phyloP scores from a whole-genome alignment of 2,888 invertebrate genomes.

The Phyto melanocephala region DNA sequence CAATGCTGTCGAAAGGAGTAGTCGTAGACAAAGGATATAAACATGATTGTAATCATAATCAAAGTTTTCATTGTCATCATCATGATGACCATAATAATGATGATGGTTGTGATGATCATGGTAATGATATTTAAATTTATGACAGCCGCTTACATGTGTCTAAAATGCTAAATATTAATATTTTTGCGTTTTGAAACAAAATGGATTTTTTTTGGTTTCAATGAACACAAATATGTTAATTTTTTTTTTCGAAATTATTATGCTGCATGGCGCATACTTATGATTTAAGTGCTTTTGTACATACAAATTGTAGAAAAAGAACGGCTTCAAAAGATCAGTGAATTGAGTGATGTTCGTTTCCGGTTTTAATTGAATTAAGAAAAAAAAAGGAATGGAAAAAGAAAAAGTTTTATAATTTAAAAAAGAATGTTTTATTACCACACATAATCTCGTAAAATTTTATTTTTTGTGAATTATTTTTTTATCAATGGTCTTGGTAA shows the following conservation, averaged over 20 bases:
- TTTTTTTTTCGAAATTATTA: constrained; percentile 38
- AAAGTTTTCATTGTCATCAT: neutral
- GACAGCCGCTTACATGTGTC: constrained; percentile 54
- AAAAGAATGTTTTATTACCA: constrained; percentile 17
- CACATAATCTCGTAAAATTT: neutral
- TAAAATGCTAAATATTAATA: constrained; percentile 50
- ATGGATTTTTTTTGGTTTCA: neutral
- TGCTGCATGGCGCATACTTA: constrained; percentile 34
- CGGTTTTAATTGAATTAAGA: constrained; percentile 52
- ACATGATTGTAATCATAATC: constrained; percentile 37
- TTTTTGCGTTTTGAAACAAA: constrained; percentile 15
- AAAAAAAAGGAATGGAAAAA: neutral
- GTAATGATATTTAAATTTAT: constrained; percentile 55
- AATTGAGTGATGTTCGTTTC: constrained; percentile 61
- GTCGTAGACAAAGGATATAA: constrained; percentile 36
- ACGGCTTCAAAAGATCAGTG: constrained; percentile 32
- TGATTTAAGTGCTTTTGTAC: neutral
- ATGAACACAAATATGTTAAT: too few species aligned
- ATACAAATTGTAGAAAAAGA: neutral
- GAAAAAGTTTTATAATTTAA: neutral
- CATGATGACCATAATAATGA: constrained; percentile 20
- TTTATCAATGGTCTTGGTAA: too few species aligned
- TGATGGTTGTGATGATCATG: constrained; percentile 32
- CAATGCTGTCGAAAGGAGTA: constrained; percentile 44
- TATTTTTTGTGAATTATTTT: neutral